Evolutionary conservation across 2,888 invertebrate genomes (phyloP).

Genomic region (Drosophila tanythrix): DNA sequence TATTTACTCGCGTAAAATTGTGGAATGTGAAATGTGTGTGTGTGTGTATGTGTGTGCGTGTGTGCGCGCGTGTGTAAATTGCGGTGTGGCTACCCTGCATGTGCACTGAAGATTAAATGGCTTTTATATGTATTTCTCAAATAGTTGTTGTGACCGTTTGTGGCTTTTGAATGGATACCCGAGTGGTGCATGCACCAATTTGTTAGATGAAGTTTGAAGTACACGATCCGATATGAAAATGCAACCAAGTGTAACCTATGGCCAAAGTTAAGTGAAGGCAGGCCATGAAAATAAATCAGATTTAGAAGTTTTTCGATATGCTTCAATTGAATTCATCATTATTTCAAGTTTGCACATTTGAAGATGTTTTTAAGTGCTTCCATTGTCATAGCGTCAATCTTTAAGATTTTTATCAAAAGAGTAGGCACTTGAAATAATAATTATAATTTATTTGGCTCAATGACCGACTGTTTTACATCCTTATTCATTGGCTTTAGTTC

Average conservation of each 20-base stretch:
- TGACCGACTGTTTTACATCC: slow-evolving; percentile 1
- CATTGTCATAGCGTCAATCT: not conserved
- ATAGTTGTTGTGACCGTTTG: slow-evolving; percentile 39
- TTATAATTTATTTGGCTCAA: slow-evolving; percentile 23
- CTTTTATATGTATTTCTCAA: slow-evolving; percentile 74
- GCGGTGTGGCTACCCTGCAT: slow-evolving; percentile 29
- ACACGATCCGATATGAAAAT: slow-evolving; percentile 10
- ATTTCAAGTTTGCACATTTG: not conserved
- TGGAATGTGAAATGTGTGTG: slow-evolving; percentile 16
- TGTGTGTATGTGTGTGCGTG: not conserved
- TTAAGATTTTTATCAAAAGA: not conserved
- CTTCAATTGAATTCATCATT: not conserved
- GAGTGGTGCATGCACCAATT: slow-evolving; percentile 44
- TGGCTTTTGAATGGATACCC: slow-evolving; percentile 34
- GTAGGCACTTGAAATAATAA: slow-evolving; percentile 10
- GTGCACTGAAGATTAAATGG: slow-evolving; percentile 71
- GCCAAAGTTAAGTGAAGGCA: slow-evolving; percentile 14
- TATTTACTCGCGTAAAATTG: slow-evolving; percentile 61
- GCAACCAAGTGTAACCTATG: slow-evolving; percentile 41
- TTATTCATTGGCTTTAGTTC: not conserved
- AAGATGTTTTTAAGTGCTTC: not conserved
- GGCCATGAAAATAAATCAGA: slow-evolving; percentile 5
- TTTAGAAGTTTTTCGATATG: slow-evolving; percentile 2
- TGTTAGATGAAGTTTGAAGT: slow-evolving; percentile 36
- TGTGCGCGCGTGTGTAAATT: slow-evolving; percentile 12